Evolutionary conservation across 1,140 invertebrate species (phyloP).

Genomic region (Acyrthosiphon pisum): DNA sequence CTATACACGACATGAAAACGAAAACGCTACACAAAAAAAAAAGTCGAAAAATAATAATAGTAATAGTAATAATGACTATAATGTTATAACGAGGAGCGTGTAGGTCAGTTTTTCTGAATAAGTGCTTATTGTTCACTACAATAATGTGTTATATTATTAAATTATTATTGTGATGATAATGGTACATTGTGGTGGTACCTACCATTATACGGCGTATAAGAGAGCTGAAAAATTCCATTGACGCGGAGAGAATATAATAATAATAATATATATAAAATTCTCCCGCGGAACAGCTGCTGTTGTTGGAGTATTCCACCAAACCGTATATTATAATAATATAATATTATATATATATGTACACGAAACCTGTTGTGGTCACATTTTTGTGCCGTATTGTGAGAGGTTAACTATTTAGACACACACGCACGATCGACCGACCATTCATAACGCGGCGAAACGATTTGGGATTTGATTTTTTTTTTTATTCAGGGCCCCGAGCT

Average conservation of each 20-base stretch:
- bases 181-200: neutral
- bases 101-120: slow-evolving; percentile 38
- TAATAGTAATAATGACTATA: neutral
- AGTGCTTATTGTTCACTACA: neutral
- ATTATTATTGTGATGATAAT: slow-evolving; percentile 33
- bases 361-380: slow-evolving; percentile 45
- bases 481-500: neutral
- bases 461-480: neutral
- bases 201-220: neutral
- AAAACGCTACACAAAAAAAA: neutral
- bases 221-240: slow-evolving; percentile 36
- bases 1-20: neutral
- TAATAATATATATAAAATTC: neutral
- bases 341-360: neutral
- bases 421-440: neutral
- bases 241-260: slow-evolving; percentile 1
- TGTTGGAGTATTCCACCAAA: neutral
- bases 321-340: neutral
- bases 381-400: slow-evolving; percentile 19
- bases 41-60: neutral
- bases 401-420: slow-evolving; percentile 1
- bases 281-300: neutral
- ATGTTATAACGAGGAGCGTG: neutral
- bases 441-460: neutral
- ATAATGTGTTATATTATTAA: slow-evolving; percentile 8